Base-by-base conservation (phyloP, 2,888 invertebrate genomes). In the Orthosia gracilis region DNA sequence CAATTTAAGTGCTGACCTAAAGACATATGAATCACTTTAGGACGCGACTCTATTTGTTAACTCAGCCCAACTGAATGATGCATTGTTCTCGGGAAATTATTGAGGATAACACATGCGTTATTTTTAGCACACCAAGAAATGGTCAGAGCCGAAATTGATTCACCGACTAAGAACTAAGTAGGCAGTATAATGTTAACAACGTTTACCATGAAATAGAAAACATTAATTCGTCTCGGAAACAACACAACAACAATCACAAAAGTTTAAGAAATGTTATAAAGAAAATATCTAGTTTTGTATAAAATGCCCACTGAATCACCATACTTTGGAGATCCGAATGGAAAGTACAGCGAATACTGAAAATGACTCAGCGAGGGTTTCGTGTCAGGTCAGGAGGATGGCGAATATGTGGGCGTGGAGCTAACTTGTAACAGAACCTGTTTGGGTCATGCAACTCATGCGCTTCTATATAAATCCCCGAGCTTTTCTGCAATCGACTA, bases 391-490 rank as follows among this genome's bases (percentile, higher is more conserved):
- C 93, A 94, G 90, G 90, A 92, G 88, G 93, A 92, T 91, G 89
- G 91, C 88, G 89, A 89, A 85, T 88, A 92, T 91, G 95, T 95
- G 92, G 95, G 95, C 91, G 90, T 85, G 85, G 80, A 90, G 87
- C 86, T 82, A 88, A 91, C 93, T 92, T 91, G 92, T 89, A 91
- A 88, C 89, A 90, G 91, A 96, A 96, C 96, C 95, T 94, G 96
- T 96, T 96, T 94, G 91, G 94, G 94, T 94, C 94, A 94, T 94
- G 92, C 94, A 95, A 94, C 94, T 93, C 92, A 91, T 93, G 92
- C 91, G 87, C 89, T 91, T 93, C 94, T 95, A 95, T 95, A 95
- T 94, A 94, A 95, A 95, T 89, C 92, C 78, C 89, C 82, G 85
- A 88, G 89, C 87, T 91, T 91, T 92, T 91, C 91, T 93, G 94